phyloP scores from a whole-genome alignment of 2,113 vertebrate species.

The Cathartes aura region DNA sequence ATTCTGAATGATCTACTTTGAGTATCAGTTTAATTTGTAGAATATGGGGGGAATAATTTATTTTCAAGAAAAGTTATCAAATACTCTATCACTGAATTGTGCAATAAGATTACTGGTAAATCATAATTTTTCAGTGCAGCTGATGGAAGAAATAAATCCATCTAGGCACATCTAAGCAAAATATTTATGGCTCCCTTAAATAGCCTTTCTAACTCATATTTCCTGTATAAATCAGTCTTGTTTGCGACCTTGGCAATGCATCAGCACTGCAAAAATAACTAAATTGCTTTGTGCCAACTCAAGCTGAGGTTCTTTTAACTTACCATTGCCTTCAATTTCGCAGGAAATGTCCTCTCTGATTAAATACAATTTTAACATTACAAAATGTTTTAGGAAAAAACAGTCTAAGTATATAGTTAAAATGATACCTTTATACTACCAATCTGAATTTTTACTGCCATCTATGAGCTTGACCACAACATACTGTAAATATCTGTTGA shows the following conservation, averaged over 20 bases:
- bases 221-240: slow-evolving; percentile 36
- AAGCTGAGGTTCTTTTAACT: slow-evolving; percentile 30
- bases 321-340: slow-evolving; percentile 31
- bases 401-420: neutral
- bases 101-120: slow-evolving; percentile 16
- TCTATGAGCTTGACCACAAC: neutral
- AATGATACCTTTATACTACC: neutral
- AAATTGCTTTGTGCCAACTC: slow-evolving; percentile 34
- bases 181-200: slow-evolving; percentile 41
- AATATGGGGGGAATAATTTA: neutral
- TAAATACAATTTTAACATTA: neutral
- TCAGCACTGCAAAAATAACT: slow-evolving; percentile 9
- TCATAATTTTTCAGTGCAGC: slow-evolving; percentile 15
- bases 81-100: neutral
- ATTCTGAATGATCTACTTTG: neutral
- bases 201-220: slow-evolving; percentile 11
- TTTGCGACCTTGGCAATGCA: slow-evolving; percentile 45
- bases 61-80: slow-evolving; percentile 26
- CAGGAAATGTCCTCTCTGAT: neutral
- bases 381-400: neutral
- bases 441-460: neutral
- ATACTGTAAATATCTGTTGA: neutral
- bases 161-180: slow-evolving; percentile 3
- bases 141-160: slow-evolving; percentile 57
- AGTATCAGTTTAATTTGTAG: slow-evolving; percentile 7